Evolutionary conservation across 2,888 invertebrate genomes (phyloP), one percentile per base, ranked within the genome.

Genomic region (Drosophila eohydei): DNA sequence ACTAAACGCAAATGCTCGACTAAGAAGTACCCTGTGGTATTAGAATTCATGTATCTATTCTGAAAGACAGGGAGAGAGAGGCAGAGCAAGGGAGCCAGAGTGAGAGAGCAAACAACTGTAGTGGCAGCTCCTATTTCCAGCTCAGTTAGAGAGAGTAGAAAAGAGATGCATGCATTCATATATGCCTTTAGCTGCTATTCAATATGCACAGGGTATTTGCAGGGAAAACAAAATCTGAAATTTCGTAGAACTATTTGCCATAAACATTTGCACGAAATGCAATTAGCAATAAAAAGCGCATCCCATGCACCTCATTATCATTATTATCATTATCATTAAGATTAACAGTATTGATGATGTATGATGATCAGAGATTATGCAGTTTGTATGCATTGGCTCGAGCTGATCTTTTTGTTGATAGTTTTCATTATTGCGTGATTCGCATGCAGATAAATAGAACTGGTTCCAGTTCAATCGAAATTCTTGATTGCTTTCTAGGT

Each of bases 271-370:
- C 55, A 40, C 32, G 7, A 26, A 46, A 56, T 61, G 21, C 12
- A 30, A 58, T 54, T 12, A 36, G 72, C 56, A 34, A 65, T 66
- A 63, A 76, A 68, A 73, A 48, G 43, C 65, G 44, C 21, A 16
- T n/a, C 40, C 61, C 28, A 26, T 38, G 43, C 11, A 6, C 3
- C n/a, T 11, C 52, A 36, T 40, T 38, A 28, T 11, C 28, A 40
- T 57, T 28, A 32, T 14, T 46, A 28, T 6, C n/a, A n/a, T 40
- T 16, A 32, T 28, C n/a, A 43, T 61, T 6, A 57, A 57, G 28
- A 38, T 50, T 6, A 5, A 4, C 21, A 21, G 21, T 21, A 21
- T 21, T 21, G 21, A 21, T 21, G 21, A 21, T 21, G 43, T 12
- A 12, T 26, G 54, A 55, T 55, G 41, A n/a, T 16, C 34, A 56